phyloP scores from a whole-genome alignment of 2,797 vertebrate species.

The Syngnathus rostellatus region DNA sequence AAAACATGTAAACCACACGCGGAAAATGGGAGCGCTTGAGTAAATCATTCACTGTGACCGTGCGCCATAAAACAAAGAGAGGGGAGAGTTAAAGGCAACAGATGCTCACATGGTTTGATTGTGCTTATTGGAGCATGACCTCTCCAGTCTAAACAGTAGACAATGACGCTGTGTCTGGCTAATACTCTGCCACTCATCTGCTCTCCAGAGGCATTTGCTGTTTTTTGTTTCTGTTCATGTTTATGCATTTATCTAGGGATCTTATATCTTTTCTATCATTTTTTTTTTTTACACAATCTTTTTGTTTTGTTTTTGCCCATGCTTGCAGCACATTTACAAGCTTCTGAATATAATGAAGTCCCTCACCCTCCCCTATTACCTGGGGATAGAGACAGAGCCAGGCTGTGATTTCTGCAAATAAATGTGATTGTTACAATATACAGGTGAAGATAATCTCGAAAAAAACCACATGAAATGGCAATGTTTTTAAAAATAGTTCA shows the following conservation, averaged over 20 bases:
- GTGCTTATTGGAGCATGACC: constrained; percentile 57
- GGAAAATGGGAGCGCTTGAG: constrained; percentile 43
- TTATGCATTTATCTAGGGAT: constrained; percentile 29
- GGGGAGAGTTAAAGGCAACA: constrained; percentile 51
- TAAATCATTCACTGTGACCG: constrained; percentile 54
- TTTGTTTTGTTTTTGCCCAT: background rate
- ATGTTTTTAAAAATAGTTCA: too few relatives aligned
- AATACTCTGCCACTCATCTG: constrained; percentile 41
- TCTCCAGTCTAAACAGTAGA: constrained; percentile 40
- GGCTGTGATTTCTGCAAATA: too few relatives aligned
- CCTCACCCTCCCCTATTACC: too few relatives aligned
- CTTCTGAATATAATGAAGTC: background rate
- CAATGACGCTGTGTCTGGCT: constrained; percentile 34
- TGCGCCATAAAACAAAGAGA: constrained; percentile 38
- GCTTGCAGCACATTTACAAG: constrained; percentile 21
- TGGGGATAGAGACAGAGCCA: too few relatives aligned
- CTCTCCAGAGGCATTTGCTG: constrained; percentile 31
- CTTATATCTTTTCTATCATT: background rate
- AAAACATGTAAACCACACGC: constrained; percentile 46
- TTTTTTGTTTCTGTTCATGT: constrained; percentile 10
- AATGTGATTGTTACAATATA: too few relatives aligned
- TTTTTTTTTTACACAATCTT: constrained; percentile 14
- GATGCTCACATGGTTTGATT: constrained; percentile 56
- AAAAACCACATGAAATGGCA: too few relatives aligned
- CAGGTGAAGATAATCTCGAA: too few relatives aligned